These are phyloP conservation scores for Anguilla marmorata DNA, from an alignment of 2,797 vertebrate genomes.

Conservation along the genomic window DNA sequence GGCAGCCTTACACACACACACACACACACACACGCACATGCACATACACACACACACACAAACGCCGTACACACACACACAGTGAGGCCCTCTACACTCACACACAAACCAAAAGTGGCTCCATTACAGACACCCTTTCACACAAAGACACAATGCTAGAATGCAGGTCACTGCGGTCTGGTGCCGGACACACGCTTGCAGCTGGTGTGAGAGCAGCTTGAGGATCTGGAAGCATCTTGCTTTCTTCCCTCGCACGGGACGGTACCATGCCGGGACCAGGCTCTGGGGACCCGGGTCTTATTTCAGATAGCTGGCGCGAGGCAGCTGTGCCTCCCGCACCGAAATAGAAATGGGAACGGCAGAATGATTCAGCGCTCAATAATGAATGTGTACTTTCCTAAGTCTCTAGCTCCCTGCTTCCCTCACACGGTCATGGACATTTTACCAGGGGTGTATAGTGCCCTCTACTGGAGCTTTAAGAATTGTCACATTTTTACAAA, in stretches of 20 bases:
- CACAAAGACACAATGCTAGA: neutral
- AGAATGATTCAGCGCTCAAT: slow-evolving; percentile 13
- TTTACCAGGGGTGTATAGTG: neutral
- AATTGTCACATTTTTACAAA: neutral
- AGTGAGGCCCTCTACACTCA: neutral
- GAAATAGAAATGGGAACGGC: slow-evolving; percentile 18
- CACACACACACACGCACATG: neutral
- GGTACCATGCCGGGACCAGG: neutral
- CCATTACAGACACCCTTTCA: neutral
- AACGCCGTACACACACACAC: neutral
- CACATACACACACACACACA: no score
- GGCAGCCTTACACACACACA: neutral
- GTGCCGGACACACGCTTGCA: neutral
- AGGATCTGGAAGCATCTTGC: neutral
- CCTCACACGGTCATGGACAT: neutral
- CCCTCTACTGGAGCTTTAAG: neutral
- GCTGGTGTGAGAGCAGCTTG: neutral
- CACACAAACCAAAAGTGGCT: neutral
- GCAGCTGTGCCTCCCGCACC: neutral
- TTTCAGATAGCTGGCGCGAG: neutral
- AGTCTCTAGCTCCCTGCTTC: neutral
- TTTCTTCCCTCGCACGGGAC: neutral
- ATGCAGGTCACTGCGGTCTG: neutral
- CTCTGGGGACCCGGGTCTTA: neutral
- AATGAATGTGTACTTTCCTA: slow-evolving; percentile 16